A percentile compares a stretch with the other conserved stretches of the same genome.
phyloP scores from a whole-genome alignment of 2,113 vertebrate species.

The Thunnus maccoyii region DNA sequence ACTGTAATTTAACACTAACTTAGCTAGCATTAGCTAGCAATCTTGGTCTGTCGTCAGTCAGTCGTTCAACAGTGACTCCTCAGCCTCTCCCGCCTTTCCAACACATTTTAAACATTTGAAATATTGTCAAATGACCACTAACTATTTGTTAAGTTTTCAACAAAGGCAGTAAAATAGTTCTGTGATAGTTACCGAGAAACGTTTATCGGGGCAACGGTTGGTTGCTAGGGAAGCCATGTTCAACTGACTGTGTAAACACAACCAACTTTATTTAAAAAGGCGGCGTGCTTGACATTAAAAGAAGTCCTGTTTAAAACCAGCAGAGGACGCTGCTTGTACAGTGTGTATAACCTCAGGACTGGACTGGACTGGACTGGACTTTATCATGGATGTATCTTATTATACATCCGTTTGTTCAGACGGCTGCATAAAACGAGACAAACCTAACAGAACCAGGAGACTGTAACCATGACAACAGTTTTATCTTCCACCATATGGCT shows the following conservation, averaged over 20 bases:
- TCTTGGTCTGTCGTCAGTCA: not conserved
- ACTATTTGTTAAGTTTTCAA: fast-evolving
- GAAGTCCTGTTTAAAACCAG: not conserved
- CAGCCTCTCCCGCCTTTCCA: not conserved
- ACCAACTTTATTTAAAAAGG: conserved; percentile 62
- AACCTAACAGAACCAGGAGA: conserved; percentile 12
- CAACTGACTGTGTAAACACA: conserved; percentile 24
- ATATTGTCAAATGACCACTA: not conserved
- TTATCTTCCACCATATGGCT: not conserved
- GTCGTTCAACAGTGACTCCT: not conserved
- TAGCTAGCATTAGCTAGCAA: not conserved
- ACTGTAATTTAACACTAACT: no score
- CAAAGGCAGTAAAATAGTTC: not conserved
- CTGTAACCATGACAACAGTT: conserved; percentile 26
- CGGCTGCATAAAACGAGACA: not conserved
- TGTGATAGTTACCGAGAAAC: conserved; percentile 35
- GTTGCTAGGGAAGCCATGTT: conserved; percentile 83
- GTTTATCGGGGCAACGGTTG: not conserved
- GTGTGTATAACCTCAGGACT: not conserved
- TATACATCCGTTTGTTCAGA: no score
- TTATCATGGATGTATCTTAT: no score
- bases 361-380: not conserved
- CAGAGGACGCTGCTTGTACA: conserved; percentile 40
- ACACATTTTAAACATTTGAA: not conserved
- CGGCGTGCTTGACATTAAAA: not conserved